Conservation (phyloP, 2,113 vertebrate species). For the Xiphophorus couchianus region DNA sequence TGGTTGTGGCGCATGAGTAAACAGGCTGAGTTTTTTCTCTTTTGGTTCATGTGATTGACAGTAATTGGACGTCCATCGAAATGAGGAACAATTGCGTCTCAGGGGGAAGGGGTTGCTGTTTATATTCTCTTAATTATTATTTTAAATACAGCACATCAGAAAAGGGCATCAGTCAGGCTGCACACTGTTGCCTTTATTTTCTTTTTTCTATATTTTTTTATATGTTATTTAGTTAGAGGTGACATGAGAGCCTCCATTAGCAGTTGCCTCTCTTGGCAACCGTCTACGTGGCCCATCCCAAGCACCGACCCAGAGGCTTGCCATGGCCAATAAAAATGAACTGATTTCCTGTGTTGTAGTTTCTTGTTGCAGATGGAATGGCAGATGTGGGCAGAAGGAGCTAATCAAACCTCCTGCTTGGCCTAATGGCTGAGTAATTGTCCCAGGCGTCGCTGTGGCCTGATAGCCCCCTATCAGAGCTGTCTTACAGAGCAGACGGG, state of each 20-base stretch:
- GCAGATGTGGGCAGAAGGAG: constrained; percentile 59
- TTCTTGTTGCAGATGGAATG: constrained; percentile 46
- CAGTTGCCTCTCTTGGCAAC: neutral
- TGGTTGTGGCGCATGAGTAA: too few relatives aligned
- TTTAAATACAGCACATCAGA: neutral
- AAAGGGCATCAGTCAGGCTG: neutral
- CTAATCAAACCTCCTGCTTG: constrained; percentile 61
- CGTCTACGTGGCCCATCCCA: neutral
- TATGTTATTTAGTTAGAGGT: too few relatives aligned
- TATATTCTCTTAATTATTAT: neutral
- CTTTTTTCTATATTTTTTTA: too few relatives aligned
- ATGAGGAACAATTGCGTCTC: too few relatives aligned
- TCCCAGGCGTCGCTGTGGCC: constrained; percentile 41
- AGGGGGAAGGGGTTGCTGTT: too few relatives aligned
- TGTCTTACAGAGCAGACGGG: constrained; percentile 49
- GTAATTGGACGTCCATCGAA: too few relatives aligned
- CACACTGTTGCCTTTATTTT: too few relatives aligned
- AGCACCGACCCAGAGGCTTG: neutral
- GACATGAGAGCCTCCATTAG: neutral
- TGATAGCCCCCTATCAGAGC: constrained; percentile 60
- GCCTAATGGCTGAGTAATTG: constrained; percentile 70
- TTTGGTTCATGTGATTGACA: too few relatives aligned
- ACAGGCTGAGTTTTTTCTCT: too few relatives aligned
- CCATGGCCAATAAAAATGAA: neutral
- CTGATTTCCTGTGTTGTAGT: neutral